These are phyloP conservation scores for Trypoxylus dichotomus DNA, from an alignment of 1,140 invertebrate genomes.

Conservation along the genomic window DNA sequence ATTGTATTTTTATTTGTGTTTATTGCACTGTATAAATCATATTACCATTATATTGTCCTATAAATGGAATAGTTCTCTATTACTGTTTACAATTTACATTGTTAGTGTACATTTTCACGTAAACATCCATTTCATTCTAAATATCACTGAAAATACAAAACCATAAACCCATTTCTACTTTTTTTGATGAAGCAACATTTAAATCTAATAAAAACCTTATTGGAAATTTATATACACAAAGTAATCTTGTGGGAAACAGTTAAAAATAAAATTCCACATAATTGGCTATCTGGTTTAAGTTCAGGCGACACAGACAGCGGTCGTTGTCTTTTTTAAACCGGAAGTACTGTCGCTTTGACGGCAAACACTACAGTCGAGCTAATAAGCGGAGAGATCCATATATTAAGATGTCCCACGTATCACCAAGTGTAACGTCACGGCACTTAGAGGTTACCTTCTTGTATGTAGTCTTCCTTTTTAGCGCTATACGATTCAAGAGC, in stretches of 20 bases:
- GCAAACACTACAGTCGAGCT: slow-evolving; percentile 40
- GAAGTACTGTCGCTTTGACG: slow-evolving; percentile 44
- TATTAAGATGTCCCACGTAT: slow-evolving; percentile 42
- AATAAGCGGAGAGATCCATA: slow-evolving; percentile 45
- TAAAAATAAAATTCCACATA: background rate
- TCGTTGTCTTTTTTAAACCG: slow-evolving; percentile 42
- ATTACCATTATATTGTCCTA: no score
- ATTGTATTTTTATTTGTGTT: no score
- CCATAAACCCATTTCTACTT: no score
- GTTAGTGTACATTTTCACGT: no score
- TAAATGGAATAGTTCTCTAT: no score
- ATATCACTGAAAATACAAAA: no score
- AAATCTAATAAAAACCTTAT: no score
- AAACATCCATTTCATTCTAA: no score
- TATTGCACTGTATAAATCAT: no score
- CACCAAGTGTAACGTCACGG: slow-evolving; percentile 38
- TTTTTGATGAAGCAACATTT: no score
- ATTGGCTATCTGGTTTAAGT: background rate
- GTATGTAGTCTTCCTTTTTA: background rate
- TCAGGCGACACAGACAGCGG: slow-evolving; percentile 31
- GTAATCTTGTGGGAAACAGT: background rate
- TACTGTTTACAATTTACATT: no score
- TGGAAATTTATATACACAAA: no score
- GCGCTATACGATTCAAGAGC: background rate
- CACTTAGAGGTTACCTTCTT: slow-evolving; percentile 27